phyloP scores from a whole-genome alignment of 92 coral and sea anemone species.

The Actinernus sp. region DNA sequence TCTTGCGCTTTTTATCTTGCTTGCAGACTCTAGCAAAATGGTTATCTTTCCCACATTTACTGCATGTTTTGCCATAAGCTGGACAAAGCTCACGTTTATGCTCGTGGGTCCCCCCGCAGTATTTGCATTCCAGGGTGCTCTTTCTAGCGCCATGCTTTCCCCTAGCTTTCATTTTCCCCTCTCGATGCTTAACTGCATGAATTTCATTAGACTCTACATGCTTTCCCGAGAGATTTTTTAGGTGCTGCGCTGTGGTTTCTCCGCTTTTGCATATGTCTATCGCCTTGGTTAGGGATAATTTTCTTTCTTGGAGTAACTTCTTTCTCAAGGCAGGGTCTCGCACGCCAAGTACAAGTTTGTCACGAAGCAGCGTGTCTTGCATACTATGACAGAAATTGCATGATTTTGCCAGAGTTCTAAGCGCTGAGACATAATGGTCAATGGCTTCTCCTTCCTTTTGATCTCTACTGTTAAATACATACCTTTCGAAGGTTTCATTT shows the following conservation, averaged over 20 bases:
- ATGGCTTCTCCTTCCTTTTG: neutral
- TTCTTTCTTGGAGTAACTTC: neutral
- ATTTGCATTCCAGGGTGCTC: no score
- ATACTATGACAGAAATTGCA: neutral
- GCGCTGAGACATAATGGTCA: neutral
- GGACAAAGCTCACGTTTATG: no score
- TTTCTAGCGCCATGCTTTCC: no score
- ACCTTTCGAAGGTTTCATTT: conserved; percentile 24
- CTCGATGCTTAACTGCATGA: no score
- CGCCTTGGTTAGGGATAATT: neutral
- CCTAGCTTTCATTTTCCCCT: no score
- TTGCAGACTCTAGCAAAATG: no score
- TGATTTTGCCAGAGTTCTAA: neutral
- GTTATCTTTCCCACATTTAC: no score
- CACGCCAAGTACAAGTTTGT: neutral
- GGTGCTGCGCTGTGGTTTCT: conserved; percentile 1
- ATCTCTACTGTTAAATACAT: conserved; percentile 6
- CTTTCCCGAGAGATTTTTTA: no score
- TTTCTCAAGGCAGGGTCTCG: neutral
- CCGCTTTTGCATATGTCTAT: neutral
- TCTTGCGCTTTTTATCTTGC: no score
- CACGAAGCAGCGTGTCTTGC: conserved; percentile 11
- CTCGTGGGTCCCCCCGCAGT: no score
- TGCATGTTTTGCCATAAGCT: no score
- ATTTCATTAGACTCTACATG: no score